Evolutionary conservation across 2,113 vertebrate species (phyloP).

Genomic region (Gambusia affinis): DNA sequence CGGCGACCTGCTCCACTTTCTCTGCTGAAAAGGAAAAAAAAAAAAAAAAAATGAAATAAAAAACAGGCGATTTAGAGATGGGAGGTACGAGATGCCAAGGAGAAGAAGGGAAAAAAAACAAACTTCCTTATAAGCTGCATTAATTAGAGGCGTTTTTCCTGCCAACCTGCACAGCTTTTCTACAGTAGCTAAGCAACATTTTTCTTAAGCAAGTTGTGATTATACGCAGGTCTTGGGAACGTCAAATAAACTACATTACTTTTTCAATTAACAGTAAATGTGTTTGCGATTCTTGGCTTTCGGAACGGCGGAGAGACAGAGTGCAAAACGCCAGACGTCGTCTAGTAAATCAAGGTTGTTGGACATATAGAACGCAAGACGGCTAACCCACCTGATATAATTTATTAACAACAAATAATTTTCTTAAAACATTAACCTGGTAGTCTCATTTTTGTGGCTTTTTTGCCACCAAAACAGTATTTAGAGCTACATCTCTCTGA

Average conservation of each 20-base stretch:
- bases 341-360: neutral
- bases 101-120: neutral
- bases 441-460: no score
- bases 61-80: conserved; percentile 6
- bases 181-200: conserved; percentile 44
- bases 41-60: conserved; percentile 8
- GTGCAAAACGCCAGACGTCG: neutral
- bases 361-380: neutral
- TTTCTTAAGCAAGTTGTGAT: conserved; percentile 31
- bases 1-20: conserved; percentile 50
- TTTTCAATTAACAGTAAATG: conserved; percentile 41
- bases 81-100: neutral
- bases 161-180: conserved; percentile 40
- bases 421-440: neutral
- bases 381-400: neutral
- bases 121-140: conserved; percentile 33
- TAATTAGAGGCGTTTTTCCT: conserved; percentile 47
- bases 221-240: conserved; percentile 12
- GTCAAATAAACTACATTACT: conserved; percentile 24
- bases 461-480: no score
- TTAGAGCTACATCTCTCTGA: no score
- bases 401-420: neutral
- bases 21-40: conserved; percentile 45
- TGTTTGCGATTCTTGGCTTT: conserved; percentile 6
- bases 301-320: neutral